Conservation (phyloP, 2,888 invertebrate genomes). For the Hydropsyche betteni region DNA sequence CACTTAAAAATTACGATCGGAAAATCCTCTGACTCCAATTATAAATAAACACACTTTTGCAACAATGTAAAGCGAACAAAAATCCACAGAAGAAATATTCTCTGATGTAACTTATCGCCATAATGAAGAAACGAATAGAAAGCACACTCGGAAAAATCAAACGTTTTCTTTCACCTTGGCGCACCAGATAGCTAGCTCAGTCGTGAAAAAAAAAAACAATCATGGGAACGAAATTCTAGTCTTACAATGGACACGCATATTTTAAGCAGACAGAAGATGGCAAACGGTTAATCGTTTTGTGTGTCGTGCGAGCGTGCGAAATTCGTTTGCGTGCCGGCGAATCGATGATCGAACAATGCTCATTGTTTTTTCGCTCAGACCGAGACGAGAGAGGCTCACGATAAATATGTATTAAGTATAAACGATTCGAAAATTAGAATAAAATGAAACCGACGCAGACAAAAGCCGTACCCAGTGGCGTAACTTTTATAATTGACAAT, state of each 20-base stretch:
- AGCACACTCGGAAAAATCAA: background rate
- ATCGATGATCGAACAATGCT: conserved; percentile 12
- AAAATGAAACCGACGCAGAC: too few relatives aligned
- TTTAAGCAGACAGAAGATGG: too few relatives aligned
- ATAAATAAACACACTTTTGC: too few relatives aligned
- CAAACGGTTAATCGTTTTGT: too few relatives aligned
- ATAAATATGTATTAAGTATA: too few relatives aligned
- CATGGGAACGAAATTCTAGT: background rate
- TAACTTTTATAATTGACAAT: too few relatives aligned
- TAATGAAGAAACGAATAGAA: background rate
- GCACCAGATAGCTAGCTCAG: background rate
- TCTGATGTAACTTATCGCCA: conserved; percentile 1
- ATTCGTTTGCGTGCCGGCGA: conserved; percentile 6
- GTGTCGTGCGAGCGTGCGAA: background rate
- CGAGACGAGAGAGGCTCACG: too few relatives aligned
- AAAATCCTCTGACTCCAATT: too few relatives aligned
- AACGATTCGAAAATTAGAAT: too few relatives aligned
- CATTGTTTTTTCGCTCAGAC: conserved; percentile 2
- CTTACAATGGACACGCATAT: background rate
- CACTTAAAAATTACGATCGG: too few relatives aligned
- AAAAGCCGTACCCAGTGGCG: too few relatives aligned
- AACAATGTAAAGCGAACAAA: background rate
- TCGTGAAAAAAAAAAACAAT: background rate
- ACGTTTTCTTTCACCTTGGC: conserved; percentile 23
- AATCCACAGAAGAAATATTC: background rate